Conservation (phyloP, 2,113 vertebrate genomes). For the Ornithorhynchus anatinus region DNA sequence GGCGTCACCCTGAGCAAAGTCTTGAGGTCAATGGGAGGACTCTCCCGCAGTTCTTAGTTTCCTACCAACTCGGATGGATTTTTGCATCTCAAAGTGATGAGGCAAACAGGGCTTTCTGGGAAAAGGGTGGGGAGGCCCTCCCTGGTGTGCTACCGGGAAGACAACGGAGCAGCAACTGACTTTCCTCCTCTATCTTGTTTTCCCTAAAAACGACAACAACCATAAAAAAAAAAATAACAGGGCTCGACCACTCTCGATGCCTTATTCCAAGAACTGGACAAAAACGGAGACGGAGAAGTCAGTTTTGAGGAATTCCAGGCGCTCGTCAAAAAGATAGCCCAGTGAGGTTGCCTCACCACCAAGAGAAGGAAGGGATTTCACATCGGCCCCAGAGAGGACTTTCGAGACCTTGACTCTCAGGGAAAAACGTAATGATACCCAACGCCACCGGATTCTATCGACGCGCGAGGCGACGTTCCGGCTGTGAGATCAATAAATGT, state of each 20-base stretch:
- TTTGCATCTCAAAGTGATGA: too few relatives aligned
- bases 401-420: not conserved
- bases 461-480: too few relatives aligned
- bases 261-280: slow-evolving; percentile 53
- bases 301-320: slow-evolving; percentile 53
- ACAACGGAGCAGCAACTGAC: not conserved
- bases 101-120: not conserved
- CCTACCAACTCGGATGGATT: too few relatives aligned
- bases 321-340: slow-evolving; percentile 18
- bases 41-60: too few relatives aligned
- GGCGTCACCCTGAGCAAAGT: too few relatives aligned
- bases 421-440: not conserved
- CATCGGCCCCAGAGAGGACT: not conserved
- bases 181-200: slow-evolving; percentile 1
- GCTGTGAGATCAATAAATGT: too few relatives aligned
- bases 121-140: not conserved
- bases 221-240: slow-evolving; percentile 31
- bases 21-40: too few relatives aligned
- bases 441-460: not conserved
- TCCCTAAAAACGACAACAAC: not conserved
- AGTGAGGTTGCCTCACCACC: not conserved
- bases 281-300: slow-evolving; percentile 52
- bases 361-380: not conserved
- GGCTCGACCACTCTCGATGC: slow-evolving; percentile 10
- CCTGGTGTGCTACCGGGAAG: too few relatives aligned